These are phyloP conservation scores for Eupeodes latifasciatus DNA, from an alignment of 2,888 invertebrate species.

Conservation along the genomic window DNA sequence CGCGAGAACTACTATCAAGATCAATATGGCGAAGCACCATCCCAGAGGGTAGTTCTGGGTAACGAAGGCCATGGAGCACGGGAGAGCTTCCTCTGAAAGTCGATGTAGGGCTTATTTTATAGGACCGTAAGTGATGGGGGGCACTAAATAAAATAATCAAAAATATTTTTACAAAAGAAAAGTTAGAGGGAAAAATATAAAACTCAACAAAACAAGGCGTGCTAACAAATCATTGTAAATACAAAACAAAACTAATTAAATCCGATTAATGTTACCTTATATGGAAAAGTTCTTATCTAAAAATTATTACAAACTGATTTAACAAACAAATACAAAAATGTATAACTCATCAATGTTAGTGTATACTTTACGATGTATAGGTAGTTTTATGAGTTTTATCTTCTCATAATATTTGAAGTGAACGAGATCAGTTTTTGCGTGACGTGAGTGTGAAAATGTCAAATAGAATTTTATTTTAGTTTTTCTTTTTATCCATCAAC, in stretches of 20 bases:
- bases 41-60: constrained; percentile 84
- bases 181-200: not conserved
- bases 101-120: constrained; percentile 72
- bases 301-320: constrained; percentile 43
- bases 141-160: not conserved
- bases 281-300: not conserved
- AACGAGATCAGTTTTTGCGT: constrained; percentile 24
- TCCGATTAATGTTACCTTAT: constrained; percentile 31
- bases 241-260: not conserved
- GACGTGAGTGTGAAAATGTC: constrained; percentile 11
- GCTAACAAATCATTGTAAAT: constrained; percentile 48
- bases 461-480: not conserved
- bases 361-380: constrained; percentile 60
- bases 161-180: not conserved
- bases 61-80: constrained; percentile 84
- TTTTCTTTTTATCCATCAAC: not conserved
- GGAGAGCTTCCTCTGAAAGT: constrained; percentile 84
- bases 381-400: constrained; percentile 37
- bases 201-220: constrained; percentile 33
- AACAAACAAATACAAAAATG: not conserved
- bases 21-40: constrained; percentile 92
- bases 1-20: constrained; percentile 96
- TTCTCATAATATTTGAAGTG: not conserved
- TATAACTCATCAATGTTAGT: constrained; percentile 63
- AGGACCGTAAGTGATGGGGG: constrained; percentile 40